Conservation (phyloP, 2,888 invertebrate species). For the Ariolimax columbianus region DNA sequence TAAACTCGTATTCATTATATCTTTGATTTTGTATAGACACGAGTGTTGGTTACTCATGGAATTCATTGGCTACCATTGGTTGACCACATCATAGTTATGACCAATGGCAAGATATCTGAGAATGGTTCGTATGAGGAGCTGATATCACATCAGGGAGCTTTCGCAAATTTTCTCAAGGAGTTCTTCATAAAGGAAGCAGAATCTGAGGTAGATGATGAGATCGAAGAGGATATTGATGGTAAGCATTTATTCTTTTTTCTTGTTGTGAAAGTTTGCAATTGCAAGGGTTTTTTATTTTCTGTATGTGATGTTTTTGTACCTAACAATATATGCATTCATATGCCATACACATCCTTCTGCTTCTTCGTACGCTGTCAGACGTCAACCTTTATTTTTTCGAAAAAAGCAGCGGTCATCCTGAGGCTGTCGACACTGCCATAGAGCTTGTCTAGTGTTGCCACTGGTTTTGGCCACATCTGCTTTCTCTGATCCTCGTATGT, state of each 20-base stretch:
- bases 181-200: conserved; percentile 78
- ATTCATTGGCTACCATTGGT: conserved; percentile 91
- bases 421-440: no score
- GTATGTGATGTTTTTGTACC: no score
- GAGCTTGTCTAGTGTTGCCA: no score
- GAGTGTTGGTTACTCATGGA: conserved; percentile 81
- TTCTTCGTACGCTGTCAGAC: no score
- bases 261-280: not conserved
- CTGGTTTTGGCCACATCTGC: no score
- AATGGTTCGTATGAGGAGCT: conserved; percentile 93
- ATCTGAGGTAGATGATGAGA: conserved; percentile 64
- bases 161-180: conserved; percentile 81
- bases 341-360: no score
- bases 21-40: conserved; percentile 30
- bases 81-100: conserved; percentile 92
- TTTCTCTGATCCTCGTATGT: no score
- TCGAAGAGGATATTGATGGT: conserved; percentile 65
- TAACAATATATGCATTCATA: no score
- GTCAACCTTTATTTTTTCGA: no score
- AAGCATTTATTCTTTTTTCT: conserved; percentile 39
- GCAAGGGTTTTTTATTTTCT: no score
- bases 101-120: conserved; percentile 91
- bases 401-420: no score
- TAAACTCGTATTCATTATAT: not conserved
- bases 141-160: conserved; percentile 85